Evolutionary conservation across 92 coral and sea anemone genomes (phyloP), one percentile per base, ranked within the genome.

Genomic region (Epizoanthus stellaris): DNA sequence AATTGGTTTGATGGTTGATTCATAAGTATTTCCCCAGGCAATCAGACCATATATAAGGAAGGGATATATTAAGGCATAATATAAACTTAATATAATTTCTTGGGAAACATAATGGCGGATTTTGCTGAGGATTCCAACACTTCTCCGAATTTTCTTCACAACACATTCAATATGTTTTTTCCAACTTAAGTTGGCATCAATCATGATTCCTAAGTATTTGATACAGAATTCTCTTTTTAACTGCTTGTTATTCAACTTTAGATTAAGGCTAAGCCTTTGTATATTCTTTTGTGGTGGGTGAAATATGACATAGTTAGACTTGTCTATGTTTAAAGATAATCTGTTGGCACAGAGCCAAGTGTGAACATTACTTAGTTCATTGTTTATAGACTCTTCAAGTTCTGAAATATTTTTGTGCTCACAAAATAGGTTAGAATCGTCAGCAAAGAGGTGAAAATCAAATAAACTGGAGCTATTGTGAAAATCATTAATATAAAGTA

Each of bases 321-420:
- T 90, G 3, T 90, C 93, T 42, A 74, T 80, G 57, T 90, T 81
- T 20, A 81, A 69, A 21, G 89, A 67, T 62, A 89, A 69, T 54
- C 70, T 89, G 53, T 89, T 80, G 13, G 91, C 91, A 82, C 88
- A 87, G 25, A 90, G 70, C 91, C 94, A 80, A n/a, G 63, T 77
- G 39, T 84, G 69, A 60, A 88, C 76, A 77, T 91, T 91, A 74
- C 69, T 58, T 45, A 91, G 45, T 80, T 91, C 87, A 66, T 23
- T 58, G 82, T 85, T 90, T 30, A 86, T 58, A 30, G 45, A 73
- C 64, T 42, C 17, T 80, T 91, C 89, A 34, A 85, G 79, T n/a
- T 20, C 43, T 23, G 0, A 23, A 23, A 23, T 23, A 23, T 23
- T 23, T 23, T 23, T 23, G 25, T 23, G 25, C 25, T 23, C 25